Evolutionary conservation across 2,888 invertebrate species (phyloP), one percentile per base, ranked within the genome.

Genomic region (Onthophagus sagittarius): DNA sequence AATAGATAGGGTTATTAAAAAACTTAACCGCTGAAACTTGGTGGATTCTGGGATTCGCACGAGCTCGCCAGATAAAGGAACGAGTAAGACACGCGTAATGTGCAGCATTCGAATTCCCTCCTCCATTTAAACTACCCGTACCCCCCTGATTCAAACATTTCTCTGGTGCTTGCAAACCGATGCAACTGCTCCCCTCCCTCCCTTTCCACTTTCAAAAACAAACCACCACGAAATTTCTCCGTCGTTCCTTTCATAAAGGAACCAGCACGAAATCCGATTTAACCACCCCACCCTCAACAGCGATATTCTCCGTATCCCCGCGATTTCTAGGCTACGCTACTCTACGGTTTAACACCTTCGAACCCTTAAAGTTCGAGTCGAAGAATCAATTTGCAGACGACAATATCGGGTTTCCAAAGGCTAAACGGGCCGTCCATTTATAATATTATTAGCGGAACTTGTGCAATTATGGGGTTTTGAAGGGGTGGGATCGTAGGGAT

Each of bases 21-120:
- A 67, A 67, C 67, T 67, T 67, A 67, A 67, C 67, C 67, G 67
- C 67, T 23, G 67, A 67, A 67, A 67, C 67, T 67, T 67, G 67
- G 67, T 11, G 39, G 39, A 53, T 53, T 53, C 11, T 0, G 67
- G 67, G 67, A 67, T 67, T 67, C 67, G n/a, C 64, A 64, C 64
- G 23, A 64, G 15, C 23, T 64, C 64, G 64, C 64, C 67, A 67
- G 67, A 67, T 67, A 67, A 67, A 67, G 67, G 67, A 32, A 53
- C 39, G 39, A 53, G 39, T 11, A 67, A 31, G 67, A 67, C 67
- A 67, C 67, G 67, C 32, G 32, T 67, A 67, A 67, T 67, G 67
- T 67, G 67, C 67, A 23, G 67, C 13, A 67, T 67, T 67, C 67
- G 23, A 23, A 23, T 23, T 23, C 23, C 23, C 23, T 23, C 3